Evolutionary conservation across 1,140 invertebrate genomes (phyloP).

Genomic region (Panagrolaimus sp.): DNA sequence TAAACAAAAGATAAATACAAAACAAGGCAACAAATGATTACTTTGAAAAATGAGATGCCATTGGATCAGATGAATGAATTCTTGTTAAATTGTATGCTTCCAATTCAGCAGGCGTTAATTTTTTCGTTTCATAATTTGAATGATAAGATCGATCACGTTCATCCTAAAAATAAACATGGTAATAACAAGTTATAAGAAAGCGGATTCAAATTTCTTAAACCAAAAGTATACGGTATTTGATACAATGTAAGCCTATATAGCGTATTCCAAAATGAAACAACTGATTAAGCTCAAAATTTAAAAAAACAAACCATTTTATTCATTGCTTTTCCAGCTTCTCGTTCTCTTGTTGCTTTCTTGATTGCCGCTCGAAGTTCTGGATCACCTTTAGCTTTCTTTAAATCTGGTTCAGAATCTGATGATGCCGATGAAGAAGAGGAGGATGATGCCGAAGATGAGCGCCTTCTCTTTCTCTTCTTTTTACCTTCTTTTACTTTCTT

Average conservation of each 20-base stretch:
- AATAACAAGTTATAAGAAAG: too few relatives aligned
- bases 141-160: constrained; percentile 34
- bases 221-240: too few relatives aligned
- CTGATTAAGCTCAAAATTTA: background rate
- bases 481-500: background rate
- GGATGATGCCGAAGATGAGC: constrained; percentile 14
- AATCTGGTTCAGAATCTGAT: background rate
- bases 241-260: too few relatives aligned
- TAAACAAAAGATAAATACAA: constrained; percentile 1
- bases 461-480: constrained; percentile 17
- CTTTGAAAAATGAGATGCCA: constrained; percentile 29
- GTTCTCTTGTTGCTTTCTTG: constrained; percentile 26
- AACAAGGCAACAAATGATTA: background rate
- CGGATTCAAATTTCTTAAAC: too few relatives aligned
- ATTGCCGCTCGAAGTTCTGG: constrained; percentile 26
- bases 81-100: constrained; percentile 34
- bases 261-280: too few relatives aligned
- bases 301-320: background rate
- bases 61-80: constrained; percentile 39
- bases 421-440: constrained; percentile 30
- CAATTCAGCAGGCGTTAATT: constrained; percentile 27
- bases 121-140: constrained; percentile 29
- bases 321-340: constrained; percentile 16
- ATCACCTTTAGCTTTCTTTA: constrained; percentile 18
- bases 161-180: constrained; percentile 22